phyloP scores from a whole-genome alignment of 2,797 vertebrate species.

The Petrocephalus schoutedeni region DNA sequence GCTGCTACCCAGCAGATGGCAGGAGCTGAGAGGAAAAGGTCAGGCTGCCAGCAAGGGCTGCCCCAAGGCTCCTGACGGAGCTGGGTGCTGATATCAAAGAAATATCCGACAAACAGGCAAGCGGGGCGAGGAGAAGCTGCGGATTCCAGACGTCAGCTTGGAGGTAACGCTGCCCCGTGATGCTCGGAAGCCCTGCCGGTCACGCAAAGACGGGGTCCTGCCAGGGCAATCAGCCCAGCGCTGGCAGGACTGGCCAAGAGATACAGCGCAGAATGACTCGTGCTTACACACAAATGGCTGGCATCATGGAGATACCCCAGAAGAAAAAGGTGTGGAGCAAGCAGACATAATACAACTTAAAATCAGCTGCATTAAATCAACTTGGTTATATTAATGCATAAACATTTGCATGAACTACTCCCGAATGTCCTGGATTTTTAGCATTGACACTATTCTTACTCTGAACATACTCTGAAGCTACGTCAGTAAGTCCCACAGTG shows the following conservation, averaged over 20 bases:
- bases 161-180: not conserved
- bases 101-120: not conserved
- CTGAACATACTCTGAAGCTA: not conserved
- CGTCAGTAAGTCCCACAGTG: not conserved
- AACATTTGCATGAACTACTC: not conserved
- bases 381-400: not conserved
- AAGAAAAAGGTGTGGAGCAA: not conserved
- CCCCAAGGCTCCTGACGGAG: not conserved
- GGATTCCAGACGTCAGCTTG: not conserved
- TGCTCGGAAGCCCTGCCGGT: not conserved
- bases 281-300: not conserved
- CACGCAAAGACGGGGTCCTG: not conserved
- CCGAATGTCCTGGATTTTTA: not conserved
- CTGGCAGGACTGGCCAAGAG: not conserved
- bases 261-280: not conserved
- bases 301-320: not conserved
- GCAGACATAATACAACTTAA: not conserved
- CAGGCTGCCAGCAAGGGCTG: not conserved
- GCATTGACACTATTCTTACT: not conserved
- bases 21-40: not conserved
- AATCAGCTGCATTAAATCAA: not conserved
- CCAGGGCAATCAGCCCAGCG: not conserved
- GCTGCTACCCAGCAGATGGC: conserved; percentile 1
- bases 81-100: not conserved
- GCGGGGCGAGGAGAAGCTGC: not conserved